Evolutionary conservation across 2,888 invertebrate species (phyloP).

Genomic region (Nasonia oneida): DNA sequence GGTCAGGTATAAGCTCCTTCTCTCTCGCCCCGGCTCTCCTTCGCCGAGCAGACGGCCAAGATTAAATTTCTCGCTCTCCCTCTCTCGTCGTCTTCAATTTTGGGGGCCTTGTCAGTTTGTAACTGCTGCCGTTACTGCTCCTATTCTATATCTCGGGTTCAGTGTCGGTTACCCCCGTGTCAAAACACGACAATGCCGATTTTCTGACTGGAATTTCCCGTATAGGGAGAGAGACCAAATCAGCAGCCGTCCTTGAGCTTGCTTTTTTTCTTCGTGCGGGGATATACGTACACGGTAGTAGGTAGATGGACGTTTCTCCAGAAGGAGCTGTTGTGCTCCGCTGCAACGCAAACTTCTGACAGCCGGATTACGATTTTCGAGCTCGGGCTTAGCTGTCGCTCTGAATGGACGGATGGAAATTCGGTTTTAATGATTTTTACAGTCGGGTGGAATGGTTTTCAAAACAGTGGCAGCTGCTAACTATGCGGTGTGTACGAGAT

Average conservation of each 20-base stretch:
- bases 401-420: constrained; percentile 16
- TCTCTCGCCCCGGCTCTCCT: constrained; percentile 25
- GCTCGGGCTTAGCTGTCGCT: background rate
- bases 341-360: constrained; percentile 18
- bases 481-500: too few relatives aligned
- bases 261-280: background rate
- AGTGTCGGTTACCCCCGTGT: constrained; percentile 72
- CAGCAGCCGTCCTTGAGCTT: constrained; percentile 62
- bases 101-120: constrained; percentile 40
- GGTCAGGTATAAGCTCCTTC: constrained; percentile 55
- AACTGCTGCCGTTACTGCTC: background rate
- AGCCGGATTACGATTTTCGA: background rate
- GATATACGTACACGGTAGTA: background rate
- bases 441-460: background rate
- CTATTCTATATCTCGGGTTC: constrained; percentile 35
- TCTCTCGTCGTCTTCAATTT: constrained; percentile 22
- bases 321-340: background rate
- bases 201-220: constrained; percentile 64
- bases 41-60: constrained; percentile 43
- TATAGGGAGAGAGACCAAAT: constrained; percentile 62
- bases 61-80: constrained; percentile 59
- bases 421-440: background rate
- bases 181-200: constrained; percentile 73
- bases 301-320: background rate
- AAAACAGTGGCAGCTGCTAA: background rate